phyloP scores from a whole-genome alignment of 2,113 vertebrate species.

The Phalacrocorax aristotelis region DNA sequence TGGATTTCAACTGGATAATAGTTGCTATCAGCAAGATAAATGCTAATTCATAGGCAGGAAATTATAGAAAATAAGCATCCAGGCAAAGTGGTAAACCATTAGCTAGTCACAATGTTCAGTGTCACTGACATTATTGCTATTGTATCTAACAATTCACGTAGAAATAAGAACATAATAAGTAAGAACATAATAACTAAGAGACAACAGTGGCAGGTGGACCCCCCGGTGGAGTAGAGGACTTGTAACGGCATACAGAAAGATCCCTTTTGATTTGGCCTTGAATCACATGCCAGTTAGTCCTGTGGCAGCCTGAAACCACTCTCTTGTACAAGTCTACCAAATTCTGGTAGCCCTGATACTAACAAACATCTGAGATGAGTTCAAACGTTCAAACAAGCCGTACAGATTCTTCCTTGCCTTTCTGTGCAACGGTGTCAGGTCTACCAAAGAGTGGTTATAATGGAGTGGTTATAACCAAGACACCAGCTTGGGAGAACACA shows the following conservation, averaged over 20 bases:
- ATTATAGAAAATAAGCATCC: conserved; percentile 46
- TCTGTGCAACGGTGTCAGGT: fast-evolving
- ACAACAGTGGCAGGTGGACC: not conserved
- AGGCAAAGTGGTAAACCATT: conserved; percentile 17
- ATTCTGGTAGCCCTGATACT: not conserved
- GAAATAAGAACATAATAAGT: conserved; percentile 12
- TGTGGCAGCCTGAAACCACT: not conserved
- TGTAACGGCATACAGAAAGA: not conserved
- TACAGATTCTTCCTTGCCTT: not conserved
- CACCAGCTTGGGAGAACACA: not conserved
- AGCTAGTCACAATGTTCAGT: not conserved
- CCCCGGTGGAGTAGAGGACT: not conserved
- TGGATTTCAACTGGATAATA: conserved; percentile 52
- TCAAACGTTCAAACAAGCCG: not conserved
- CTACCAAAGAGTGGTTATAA: not conserved
- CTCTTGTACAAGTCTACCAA: not conserved
- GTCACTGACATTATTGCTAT: not conserved
- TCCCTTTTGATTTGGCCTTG: not conserved
- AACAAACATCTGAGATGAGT: not conserved
- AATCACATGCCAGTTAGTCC: not conserved
- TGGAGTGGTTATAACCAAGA: not conserved
- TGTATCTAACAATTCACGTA: not conserved
- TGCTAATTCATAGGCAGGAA: conserved; percentile 42
- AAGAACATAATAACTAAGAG: not conserved
- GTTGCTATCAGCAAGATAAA: conserved; percentile 34